These are phyloP conservation scores for Cistogaster globosa DNA, from an alignment of 2,888 invertebrate genomes.

Conservation along the genomic window DNA sequence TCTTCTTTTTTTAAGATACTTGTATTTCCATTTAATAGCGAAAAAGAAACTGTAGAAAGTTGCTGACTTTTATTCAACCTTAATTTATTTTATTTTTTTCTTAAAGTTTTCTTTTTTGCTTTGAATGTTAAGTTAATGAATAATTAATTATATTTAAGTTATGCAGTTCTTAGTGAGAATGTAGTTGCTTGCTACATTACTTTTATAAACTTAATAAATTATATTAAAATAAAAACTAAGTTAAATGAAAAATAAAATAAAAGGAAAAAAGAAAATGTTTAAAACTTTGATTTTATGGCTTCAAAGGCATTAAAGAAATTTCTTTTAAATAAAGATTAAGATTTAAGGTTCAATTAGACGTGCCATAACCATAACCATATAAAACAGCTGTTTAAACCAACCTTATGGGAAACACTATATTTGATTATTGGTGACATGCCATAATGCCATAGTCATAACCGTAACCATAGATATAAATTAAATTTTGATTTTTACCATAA, in stretches of 20 bases:
- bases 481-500: too few relatives aligned
- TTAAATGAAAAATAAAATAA: background rate
- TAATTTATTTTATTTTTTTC: constrained; percentile 4
- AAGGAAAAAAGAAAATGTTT: background rate
- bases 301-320: too few relatives aligned
- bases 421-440: too few relatives aligned
- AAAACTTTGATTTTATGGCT: background rate
- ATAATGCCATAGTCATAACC: too few relatives aligned
- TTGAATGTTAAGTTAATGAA: constrained; percentile 61
- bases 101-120: constrained; percentile 19
- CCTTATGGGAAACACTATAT: too few relatives aligned
- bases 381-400: too few relatives aligned
- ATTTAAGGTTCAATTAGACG: too few relatives aligned
- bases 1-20: too few relatives aligned
- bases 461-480: too few relatives aligned
- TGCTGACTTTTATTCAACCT: constrained; percentile 37
- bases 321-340: too few relatives aligned
- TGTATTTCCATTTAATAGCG: too few relatives aligned
- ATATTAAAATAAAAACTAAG: constrained; percentile 47
- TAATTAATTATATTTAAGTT: constrained; percentile 67
- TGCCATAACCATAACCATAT: too few relatives aligned
- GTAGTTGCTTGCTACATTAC: constrained; percentile 15
- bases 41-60: background rate
- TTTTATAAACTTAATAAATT: constrained; percentile 67
- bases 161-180: constrained; percentile 43